Evolutionary conservation across 2,888 invertebrate genomes (phyloP), one percentile per base, ranked within the genome.

Genomic region (Amiota mariae): DNA sequence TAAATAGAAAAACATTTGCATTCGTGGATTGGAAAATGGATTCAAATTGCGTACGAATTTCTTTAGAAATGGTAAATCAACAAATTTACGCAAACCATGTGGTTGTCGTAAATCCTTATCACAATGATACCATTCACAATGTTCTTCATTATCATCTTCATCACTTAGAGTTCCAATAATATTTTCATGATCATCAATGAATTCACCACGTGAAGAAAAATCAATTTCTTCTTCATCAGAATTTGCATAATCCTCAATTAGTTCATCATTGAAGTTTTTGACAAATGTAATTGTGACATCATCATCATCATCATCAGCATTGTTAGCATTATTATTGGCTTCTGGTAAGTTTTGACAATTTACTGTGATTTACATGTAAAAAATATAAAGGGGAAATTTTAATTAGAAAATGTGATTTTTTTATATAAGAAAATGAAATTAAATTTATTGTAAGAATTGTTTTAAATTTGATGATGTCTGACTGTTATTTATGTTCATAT

Each of bases 1-100:
- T 15, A 88, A 61, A 70, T 85, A 88, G 74, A 88, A 88, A 63
- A 80, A 80, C 87, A 88, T 88, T 71, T 79, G 80, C 47, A 82
- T 73, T 8, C 79, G 74, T 1, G 78, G 70, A 15, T 74, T 77
- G 4, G 75, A 72, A 20, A 85, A 87, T 0, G 88, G 87, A 75
- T 83, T 86, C 63, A 88, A 75, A 72, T 88, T 87, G 18, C 77
- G 77, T 2, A 82, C 82, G 59, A 88, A 79, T 72, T 87, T 88
- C 74, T 79, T 82, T 0, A 88, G 63, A 51, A 88, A 87, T 1
- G 81, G 72, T 2, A 85, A 8, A 70, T 88, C 87, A 12, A 88
- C 48, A 36, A 82, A 84, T 59, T 81, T 81, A 0, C 80, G 73
- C 11, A 85, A 76, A 8, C 87, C 87, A 3, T 76, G 73, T 0